phyloP scores from a whole-genome alignment of 2,113 vertebrate species.

The Zosterops japonicus region DNA sequence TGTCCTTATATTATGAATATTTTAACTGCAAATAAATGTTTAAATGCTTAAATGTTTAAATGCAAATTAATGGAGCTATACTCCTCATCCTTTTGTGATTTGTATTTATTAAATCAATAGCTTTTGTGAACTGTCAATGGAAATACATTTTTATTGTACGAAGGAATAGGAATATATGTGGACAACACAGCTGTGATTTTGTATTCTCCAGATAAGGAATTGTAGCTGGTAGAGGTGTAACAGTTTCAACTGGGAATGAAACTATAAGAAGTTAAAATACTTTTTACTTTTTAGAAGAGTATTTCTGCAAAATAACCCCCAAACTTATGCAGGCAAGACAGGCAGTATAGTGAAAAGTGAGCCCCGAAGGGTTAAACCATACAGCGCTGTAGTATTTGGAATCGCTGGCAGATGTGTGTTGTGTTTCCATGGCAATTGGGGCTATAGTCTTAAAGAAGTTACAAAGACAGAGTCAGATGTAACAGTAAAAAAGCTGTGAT shows the following conservation, averaged over 20 bases:
- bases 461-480: conserved; percentile 74
- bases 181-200: background rate
- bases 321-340: background rate
- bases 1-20: background rate
- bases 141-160: background rate
- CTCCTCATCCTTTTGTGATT: background rate
- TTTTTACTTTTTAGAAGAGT: background rate
- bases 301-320: background rate
- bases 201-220: background rate
- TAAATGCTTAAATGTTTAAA: background rate
- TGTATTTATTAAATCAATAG: background rate
- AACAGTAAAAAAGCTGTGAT: conserved; percentile 64
- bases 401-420: conserved; percentile 77
- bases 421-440: conserved; percentile 78
- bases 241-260: background rate
- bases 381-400: conserved; percentile 43
- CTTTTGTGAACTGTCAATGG: background rate
- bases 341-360: background rate
- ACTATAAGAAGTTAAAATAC: background rate
- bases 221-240: background rate
- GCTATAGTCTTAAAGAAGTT: conserved; percentile 74
- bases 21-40: background rate
- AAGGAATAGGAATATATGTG: background rate
- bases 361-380: conserved; percentile 67
- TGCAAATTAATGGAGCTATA: background rate